Conservation (phyloP, 2,797 vertebrate genomes). For the Manis pentadactyla region DNA sequence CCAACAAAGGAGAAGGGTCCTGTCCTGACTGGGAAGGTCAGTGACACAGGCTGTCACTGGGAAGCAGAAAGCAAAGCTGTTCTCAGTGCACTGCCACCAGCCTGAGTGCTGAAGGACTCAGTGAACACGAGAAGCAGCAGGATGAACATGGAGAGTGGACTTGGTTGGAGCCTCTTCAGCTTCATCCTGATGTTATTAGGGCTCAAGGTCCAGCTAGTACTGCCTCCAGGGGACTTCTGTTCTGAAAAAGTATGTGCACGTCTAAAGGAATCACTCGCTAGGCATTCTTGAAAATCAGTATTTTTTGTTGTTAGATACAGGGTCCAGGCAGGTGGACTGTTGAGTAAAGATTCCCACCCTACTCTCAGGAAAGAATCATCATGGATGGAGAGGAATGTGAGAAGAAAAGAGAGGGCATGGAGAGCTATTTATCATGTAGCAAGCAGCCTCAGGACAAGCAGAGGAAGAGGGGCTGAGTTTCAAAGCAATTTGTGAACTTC, state of each 20-base stretch:
- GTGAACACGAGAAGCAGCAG: neutral
- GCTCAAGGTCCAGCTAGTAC: neutral
- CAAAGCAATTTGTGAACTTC: neutral
- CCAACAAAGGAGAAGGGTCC: neutral
- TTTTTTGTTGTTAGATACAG: neutral
- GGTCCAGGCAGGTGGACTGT: neutral
- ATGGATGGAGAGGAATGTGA: neutral
- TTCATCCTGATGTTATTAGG: neutral
- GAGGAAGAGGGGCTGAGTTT: neutral
- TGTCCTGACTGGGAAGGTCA: neutral
- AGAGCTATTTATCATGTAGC: neutral
- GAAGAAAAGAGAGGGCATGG: neutral
- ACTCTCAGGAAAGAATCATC: neutral
- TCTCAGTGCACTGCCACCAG: neutral
- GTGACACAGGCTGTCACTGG: neutral
- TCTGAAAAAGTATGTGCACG: neutral
- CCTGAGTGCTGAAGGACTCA: neutral
- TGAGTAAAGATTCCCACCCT: neutral
- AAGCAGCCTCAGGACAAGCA: neutral
- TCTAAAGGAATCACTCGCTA: neutral
- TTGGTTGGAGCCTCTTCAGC: neutral
- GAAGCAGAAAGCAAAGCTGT: neutral
- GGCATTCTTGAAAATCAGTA: neutral
- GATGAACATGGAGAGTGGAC: neutral
- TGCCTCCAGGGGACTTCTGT: neutral